phyloP scores from a whole-genome alignment of 2,797 vertebrate species.

The Huso huso region DNA sequence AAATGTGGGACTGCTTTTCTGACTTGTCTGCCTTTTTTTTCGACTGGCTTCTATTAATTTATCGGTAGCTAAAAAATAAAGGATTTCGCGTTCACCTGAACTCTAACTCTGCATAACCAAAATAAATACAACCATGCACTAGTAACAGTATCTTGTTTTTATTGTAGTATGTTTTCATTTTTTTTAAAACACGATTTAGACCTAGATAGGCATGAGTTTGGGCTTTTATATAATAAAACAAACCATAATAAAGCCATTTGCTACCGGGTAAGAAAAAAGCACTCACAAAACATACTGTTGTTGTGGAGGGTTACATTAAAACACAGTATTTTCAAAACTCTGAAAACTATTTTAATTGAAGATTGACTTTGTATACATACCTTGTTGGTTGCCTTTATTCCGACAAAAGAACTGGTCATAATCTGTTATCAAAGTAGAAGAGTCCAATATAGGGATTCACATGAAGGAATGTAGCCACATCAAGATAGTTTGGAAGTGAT shows the following conservation, averaged over 20 bases:
- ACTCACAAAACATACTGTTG: background rate
- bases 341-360: background rate
- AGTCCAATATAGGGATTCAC: slow-evolving; percentile 94
- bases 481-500: slow-evolving; percentile 92
- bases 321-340: slow-evolving; percentile 9
- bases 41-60: too few relatives aligned
- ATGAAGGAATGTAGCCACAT: slow-evolving; percentile 86
- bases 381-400: slow-evolving; percentile 88
- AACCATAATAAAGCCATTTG: slow-evolving; percentile 1
- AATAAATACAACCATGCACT: too few relatives aligned
- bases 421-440: slow-evolving; percentile 91
- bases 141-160: too few relatives aligned
- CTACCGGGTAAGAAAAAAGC: slow-evolving; percentile 1
- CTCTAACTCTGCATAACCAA: too few relatives aligned
- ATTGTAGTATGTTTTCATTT: too few relatives aligned
- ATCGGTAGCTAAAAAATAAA: too few relatives aligned
- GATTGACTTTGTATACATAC: slow-evolving; percentile 39
- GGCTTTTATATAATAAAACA: background rate
- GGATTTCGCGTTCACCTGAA: too few relatives aligned
- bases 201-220: too few relatives aligned
- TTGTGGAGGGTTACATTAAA: background rate
- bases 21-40: too few relatives aligned
- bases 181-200: too few relatives aligned
- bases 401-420: slow-evolving; percentile 65
- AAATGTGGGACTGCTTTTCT: too few relatives aligned